Evolutionary conservation across 1,140 invertebrate species (phyloP), one percentile per base, ranked within the genome.

Genomic region (Melipona quadrifasciata): DNA sequence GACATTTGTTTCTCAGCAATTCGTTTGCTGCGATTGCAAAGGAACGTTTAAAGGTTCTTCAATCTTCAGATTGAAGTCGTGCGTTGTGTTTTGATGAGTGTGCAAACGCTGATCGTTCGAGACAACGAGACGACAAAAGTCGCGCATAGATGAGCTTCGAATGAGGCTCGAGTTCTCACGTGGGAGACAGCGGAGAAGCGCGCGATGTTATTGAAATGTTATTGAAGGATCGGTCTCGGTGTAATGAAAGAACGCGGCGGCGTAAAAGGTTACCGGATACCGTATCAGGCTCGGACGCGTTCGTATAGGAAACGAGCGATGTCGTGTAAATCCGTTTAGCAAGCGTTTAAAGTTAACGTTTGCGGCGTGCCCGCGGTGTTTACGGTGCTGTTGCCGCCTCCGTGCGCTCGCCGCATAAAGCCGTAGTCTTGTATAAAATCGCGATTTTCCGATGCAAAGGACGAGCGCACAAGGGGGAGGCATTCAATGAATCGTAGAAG

Each of bases 401-500:
- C 21, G 75, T 77, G 19, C 14, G 39, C 24, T 34, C 1, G 64
- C 10, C n/a, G 17, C 27, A 47, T 47, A 39, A 10, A 64, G 14
- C 39, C 3, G 27, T 53, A 57, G 53, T 74, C 82, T 79, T 55
- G 75, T 75, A 61, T 70, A 71, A 84, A 79, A 84, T 71, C 67
- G 82, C 39, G 47, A 47, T 47, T 55, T 17, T 77, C 17, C 19
- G 34, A 24, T 1, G 57, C 27, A 61, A 31, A 73, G 57, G 39
- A 34, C 61, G 31, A 76, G 58, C 21, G 58, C 21, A 34, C 31
- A 14, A 21, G 21, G 61, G 64, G 67, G 31, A 2, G 51, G 67
- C 57, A 87, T 84, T 88, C 74, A 87, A 34, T 70, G 84, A 84
- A 90, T 78, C 57, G 77, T 87, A 65, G 90, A 91, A 91, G 90